Evolutionary conservation across 2,797 vertebrate species (phyloP).

Genomic region (Bradypodion pumilum): DNA sequence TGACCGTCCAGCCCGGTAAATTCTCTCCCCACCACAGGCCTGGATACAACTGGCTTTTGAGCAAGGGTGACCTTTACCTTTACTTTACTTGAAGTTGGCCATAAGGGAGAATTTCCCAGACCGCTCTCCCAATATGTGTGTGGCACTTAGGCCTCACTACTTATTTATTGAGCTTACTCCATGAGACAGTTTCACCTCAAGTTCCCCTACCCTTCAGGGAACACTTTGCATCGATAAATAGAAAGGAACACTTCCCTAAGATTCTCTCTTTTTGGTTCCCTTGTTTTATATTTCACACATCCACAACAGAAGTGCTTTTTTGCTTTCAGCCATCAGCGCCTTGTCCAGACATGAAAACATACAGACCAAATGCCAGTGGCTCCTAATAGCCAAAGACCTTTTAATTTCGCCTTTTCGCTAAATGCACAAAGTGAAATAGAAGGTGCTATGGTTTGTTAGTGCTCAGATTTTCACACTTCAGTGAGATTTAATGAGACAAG

Average conservation of each 20-base stretch:
- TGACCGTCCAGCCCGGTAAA: too few species aligned
- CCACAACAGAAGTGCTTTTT: not conserved
- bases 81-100: too few species aligned
- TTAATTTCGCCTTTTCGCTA: slow-evolving; percentile 18
- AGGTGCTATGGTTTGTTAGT: slow-evolving; percentile 34
- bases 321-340: slow-evolving; percentile 20
- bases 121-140: too few species aligned
- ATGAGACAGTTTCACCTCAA: not conserved
- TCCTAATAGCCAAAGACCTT: slow-evolving; percentile 6
- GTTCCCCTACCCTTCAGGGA: not conserved
- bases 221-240: not conserved
- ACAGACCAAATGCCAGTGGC: slow-evolving; percentile 23
- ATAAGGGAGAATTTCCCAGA: not conserved
- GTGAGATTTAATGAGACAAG: slow-evolving; percentile 36
- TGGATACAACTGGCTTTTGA: too few species aligned
- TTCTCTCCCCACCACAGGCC: too few species aligned
- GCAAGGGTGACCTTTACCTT: too few species aligned
- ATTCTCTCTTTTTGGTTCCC: not conserved
- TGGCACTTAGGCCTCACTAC: not conserved
- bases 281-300: slow-evolving; percentile 11
- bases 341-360: slow-evolving; percentile 27
- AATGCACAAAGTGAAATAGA: slow-evolving; percentile 28
- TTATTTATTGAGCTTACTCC: not conserved
- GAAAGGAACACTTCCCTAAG: not conserved
- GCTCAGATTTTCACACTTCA: slow-evolving; percentile 38